A percentile compares a stretch with the other conserved stretches of the same genome.
Conservation (phyloP, 2,888 invertebrate genomes). For the Myopa testacea region DNA sequence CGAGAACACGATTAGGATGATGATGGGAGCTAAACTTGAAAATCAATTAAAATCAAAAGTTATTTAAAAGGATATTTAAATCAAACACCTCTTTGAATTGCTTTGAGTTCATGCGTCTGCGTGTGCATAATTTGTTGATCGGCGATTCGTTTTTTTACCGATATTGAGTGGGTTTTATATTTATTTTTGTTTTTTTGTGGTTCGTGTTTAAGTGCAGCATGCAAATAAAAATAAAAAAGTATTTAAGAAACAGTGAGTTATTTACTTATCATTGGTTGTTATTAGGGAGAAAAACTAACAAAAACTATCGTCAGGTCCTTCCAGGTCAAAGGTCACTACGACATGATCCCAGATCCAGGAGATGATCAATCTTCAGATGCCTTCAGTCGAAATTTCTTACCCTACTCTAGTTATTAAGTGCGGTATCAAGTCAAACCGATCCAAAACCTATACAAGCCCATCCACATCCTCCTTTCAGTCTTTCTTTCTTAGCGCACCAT, state of each 20-base stretch:
- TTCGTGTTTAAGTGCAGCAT: constrained; percentile 34
- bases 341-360: no score
- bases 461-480: no score
- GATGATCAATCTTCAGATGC: no score
- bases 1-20: constrained; percentile 44
- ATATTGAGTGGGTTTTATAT: not conserved
- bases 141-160: not conserved
- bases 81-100: constrained; percentile 33
- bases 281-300: not conserved
- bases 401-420: no score
- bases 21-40: not conserved
- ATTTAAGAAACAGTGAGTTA: not conserved
- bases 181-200: not conserved
- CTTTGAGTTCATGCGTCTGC: constrained; percentile 36
- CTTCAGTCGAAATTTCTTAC: no score
- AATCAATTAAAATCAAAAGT: not conserved
- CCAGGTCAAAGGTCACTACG: no score
- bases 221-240: constrained; percentile 30
- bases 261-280: not conserved
- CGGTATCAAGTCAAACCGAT: no score
- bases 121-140: constrained; percentile 32
- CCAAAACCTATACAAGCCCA: no score
- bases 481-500: no score
- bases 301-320: not conserved
- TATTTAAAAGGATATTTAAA: not conserved